These are phyloP conservation scores for Zaprionus ornatus DNA, from an alignment of 1,140 invertebrate species.

Conservation along the genomic window DNA sequence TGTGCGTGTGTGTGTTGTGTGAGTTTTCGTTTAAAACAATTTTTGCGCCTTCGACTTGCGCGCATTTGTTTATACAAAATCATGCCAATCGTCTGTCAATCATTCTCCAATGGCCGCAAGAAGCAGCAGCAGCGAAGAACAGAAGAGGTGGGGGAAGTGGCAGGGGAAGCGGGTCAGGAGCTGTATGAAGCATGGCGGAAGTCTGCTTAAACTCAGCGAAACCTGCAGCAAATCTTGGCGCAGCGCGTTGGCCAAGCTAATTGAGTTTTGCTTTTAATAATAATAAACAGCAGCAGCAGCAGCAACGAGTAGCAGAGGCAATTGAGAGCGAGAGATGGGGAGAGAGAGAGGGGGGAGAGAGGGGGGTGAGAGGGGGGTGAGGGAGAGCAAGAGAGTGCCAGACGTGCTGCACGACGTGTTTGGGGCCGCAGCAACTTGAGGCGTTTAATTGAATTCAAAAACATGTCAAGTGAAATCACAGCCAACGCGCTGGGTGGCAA, in stretches of 20 bases:
- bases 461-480: constrained; percentile 78
- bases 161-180: not conserved
- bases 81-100: constrained; percentile 83
- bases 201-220: constrained; percentile 78
- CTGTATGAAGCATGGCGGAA: constrained; percentile 71
- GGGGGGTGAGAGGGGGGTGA: not conserved
- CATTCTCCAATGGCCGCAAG: constrained; percentile 69
- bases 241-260: constrained; percentile 55
- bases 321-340: constrained; percentile 10
- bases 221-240: constrained; percentile 6
- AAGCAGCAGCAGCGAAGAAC: not conserved
- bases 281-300: constrained; percentile 71
- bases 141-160: not conserved
- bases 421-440: constrained; percentile 38
- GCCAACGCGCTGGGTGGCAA: constrained; percentile 65
- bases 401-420: constrained; percentile 16
- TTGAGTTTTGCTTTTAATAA: constrained; percentile 74
- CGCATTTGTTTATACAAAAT: constrained; percentile 75
- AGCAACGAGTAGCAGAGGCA: constrained; percentile 4
- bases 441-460: constrained; percentile 76
- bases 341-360: not conserved
- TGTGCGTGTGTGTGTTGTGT: constrained; percentile 22
- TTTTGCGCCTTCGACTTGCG: constrained; percentile 52
- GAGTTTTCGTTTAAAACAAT: constrained; percentile 50
- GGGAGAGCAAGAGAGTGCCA: not conserved